Percentiles rank a stretch among this genome's conserved stretches.
These are phyloP conservation scores for Dynastes maya DNA, from an alignment of 2,888 invertebrate genomes.

Conservation along the genomic window DNA sequence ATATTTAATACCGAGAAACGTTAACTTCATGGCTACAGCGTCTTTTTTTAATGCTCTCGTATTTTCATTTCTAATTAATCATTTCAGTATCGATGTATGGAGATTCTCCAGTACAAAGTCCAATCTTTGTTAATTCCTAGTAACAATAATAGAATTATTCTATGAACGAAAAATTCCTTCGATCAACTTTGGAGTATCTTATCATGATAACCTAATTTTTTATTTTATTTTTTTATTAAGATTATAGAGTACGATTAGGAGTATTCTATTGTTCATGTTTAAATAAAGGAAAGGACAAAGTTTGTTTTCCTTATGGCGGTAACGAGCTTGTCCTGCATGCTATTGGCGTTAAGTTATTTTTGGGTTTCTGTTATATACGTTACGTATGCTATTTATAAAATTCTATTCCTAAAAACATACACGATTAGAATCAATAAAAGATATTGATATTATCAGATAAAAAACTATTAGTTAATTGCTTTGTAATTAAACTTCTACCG, in stretches of 20 bases:
- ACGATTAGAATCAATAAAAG: too few species aligned
- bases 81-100: constrained; percentile 3
- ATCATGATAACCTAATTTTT: constrained; percentile 15
- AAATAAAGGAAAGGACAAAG: neutral
- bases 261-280: neutral
- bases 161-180: neutral
- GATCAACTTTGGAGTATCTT: constrained; percentile 10
- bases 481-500: too few species aligned
- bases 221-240: neutral
- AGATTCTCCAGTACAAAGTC: constrained; percentile 20
- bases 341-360: neutral
- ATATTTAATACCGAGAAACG: too few species aligned
- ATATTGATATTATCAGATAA: too few species aligned
- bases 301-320: neutral
- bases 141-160: neutral
- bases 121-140: constrained; percentile 26
- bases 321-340: constrained; percentile 1
- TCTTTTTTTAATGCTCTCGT: neutral
- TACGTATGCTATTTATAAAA: constrained; percentile 5
- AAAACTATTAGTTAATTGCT: too few species aligned
- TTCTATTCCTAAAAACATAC: neutral
- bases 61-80: neutral
- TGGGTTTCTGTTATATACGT: neutral
- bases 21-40: neutral
- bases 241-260: neutral